These are phyloP conservation scores for Diprion similis DNA, from an alignment of 1,140 invertebrate genomes.

Conservation along the genomic window DNA sequence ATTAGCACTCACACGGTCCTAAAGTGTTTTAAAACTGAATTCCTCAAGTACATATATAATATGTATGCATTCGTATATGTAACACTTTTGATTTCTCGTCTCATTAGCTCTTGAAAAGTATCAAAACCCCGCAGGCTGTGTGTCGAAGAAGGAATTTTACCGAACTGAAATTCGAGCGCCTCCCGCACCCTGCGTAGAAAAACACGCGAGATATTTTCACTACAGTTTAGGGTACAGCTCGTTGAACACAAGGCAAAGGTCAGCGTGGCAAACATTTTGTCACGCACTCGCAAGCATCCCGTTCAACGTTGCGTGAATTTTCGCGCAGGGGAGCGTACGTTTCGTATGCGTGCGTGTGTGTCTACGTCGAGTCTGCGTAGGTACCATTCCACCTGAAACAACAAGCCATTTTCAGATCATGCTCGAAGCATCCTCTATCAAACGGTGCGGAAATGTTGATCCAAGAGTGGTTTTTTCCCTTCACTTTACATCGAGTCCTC, in stretches of 20 bases:
- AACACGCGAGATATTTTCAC: not conserved
- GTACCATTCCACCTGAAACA: constrained; percentile 47
- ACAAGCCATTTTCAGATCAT: constrained; percentile 59
- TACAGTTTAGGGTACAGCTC: not conserved
- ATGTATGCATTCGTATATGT: too few relatives aligned
- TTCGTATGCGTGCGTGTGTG: too few relatives aligned
- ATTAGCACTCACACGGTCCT: too few relatives aligned
- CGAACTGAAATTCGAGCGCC: too few relatives aligned
- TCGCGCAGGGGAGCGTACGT: not conserved
- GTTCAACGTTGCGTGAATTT: constrained; percentile 1
- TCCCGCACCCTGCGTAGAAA: not conserved
- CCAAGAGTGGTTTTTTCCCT: not conserved
- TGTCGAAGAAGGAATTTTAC: too few relatives aligned
- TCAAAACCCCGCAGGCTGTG: too few relatives aligned
- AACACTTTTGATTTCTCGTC: too few relatives aligned
- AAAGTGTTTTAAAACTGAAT: too few relatives aligned
- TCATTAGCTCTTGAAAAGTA: too few relatives aligned
- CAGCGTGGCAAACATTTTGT: not conserved
- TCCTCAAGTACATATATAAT: too few relatives aligned
- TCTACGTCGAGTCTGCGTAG: not conserved
- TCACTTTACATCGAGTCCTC: too few relatives aligned
- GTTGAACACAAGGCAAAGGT: constrained; percentile 2
- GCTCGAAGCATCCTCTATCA: not conserved
- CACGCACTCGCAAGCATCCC: constrained; percentile 3
- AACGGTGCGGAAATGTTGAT: constrained; percentile 2